Base-by-base conservation (phyloP, 1,140 invertebrate species). In the Drosophila bipectinata region DNA sequence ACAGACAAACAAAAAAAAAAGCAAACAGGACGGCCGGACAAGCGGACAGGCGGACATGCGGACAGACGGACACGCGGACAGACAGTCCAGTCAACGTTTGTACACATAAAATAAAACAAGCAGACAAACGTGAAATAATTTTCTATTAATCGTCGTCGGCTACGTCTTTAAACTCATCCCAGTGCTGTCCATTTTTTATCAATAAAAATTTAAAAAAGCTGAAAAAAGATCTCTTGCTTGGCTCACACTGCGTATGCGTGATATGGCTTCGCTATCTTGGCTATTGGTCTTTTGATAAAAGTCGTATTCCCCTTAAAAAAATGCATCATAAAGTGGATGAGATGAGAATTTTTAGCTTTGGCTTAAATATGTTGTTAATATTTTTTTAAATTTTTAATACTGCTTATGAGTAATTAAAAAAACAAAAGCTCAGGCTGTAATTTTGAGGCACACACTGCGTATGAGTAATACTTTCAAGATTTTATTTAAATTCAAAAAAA, bases 81-180 rank as follows among this genome's bases (percentile, higher is more conserved):
- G 48, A 10, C 49, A 34, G 28, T 61, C 48, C n/a, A 18, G 15
- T 14, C 2, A 10, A 37, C 34, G 44, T 49, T 34, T 67, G 34
- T 59, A 69, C 32, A 62, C 54, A 72, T 72, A 66, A 72, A 71
- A 72, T 59, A 59, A 64, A 76, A 73, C 53, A 72, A 72, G 58
- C 73, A 52, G 63, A 32, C 48, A 77, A 81, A 63, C 76, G 72
- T 67, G 68, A 79, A 83, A 72, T 79, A 76, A 79, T 64, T 84
- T 79, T 61, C 61, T 76, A 79, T 79, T 79, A 75, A 79, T 80
- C 57, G 59, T 80, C 57, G 59, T 68, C 67, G 32, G 47, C 68
- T 44, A 2, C 41, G 79, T 32, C 57, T 56, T 24, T 69, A 48
- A 21, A 18, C 18, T 26, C 34, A 14, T 14, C 62, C 28, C 59